These are phyloP conservation scores for Alectoris magna DNA, from an alignment of 2,797 vertebrate species.

Conservation along the genomic window DNA sequence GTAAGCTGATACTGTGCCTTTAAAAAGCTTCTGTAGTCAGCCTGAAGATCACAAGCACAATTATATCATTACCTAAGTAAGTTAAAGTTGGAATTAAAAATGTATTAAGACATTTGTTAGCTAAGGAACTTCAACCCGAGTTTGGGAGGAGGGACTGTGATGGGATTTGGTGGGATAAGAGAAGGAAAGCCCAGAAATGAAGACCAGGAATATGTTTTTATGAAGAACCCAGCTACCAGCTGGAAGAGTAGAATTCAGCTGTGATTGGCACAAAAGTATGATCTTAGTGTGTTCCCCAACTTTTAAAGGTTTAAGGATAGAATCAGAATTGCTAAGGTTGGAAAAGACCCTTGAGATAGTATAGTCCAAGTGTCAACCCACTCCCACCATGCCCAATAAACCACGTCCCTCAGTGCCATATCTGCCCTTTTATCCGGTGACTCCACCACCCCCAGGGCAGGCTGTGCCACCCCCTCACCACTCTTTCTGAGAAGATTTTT, in stretches of 20 bases:
- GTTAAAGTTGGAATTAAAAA: neutral
- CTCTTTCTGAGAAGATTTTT: no score
- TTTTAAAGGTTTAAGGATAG: no score
- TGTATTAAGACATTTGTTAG: neutral
- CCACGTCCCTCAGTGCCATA: no score
- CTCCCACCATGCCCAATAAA: no score
- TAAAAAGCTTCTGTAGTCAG: neutral
- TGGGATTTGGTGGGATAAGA: neutral
- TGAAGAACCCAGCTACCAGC: neutral
- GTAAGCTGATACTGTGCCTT: neutral
- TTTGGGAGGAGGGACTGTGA: neutral
- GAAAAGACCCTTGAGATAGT: no score
- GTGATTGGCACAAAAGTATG: neutral
- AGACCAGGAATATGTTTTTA: neutral
- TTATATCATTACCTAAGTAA: neutral
- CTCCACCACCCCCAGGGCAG: no score
- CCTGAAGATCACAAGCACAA: neutral
- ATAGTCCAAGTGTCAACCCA: no score
- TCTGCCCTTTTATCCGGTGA: no score
- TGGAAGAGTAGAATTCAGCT: neutral
- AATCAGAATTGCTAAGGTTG: no score
- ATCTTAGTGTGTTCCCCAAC: neutral
- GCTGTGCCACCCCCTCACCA: no score
- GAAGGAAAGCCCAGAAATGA: neutral
- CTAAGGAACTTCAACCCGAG: neutral